A percentile compares a stretch with the other conserved stretches of the same genome.
These are phyloP conservation scores for Drepanosiphum platanoidis DNA, from an alignment of 2,888 invertebrate genomes.

Conservation along the genomic window DNA sequence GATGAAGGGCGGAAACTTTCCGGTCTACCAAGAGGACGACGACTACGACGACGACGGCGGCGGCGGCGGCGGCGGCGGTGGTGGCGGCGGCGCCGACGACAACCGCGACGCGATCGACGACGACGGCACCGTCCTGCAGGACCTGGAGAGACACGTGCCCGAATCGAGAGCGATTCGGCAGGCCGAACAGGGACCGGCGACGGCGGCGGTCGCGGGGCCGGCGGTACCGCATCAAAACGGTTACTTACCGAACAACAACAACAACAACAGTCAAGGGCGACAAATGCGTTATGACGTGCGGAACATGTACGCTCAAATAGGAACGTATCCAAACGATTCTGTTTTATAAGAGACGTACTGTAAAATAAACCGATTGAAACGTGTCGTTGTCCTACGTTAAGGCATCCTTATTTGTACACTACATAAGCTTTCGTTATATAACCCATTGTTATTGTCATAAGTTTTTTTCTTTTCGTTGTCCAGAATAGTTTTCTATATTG, in stretches of 20 bases:
- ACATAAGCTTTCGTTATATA: not conserved
- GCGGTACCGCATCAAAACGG: slow-evolving; percentile 34
- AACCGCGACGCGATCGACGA: not conserved
- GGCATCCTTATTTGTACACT: not conserved
- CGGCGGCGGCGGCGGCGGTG: too few relatives aligned
- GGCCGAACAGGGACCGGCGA: not conserved
- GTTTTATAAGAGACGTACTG: not conserved
- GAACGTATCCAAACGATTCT: slow-evolving; percentile 66
- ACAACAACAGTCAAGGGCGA: not conserved
- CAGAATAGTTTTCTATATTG: not conserved
- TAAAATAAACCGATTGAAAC: not conserved
- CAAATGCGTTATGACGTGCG: slow-evolving; percentile 64
- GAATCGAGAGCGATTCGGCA: not conserved
- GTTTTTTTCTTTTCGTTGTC: not conserved
- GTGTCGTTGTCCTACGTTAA: too few relatives aligned
- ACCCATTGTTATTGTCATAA: not conserved
- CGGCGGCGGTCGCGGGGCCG: not conserved
- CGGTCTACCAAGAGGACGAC: not conserved
- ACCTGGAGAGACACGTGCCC: not conserved
- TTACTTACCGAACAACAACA: slow-evolving; percentile 9
- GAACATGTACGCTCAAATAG: slow-evolving; percentile 69
- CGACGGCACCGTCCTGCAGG: not conserved
- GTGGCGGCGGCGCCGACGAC: too few relatives aligned
- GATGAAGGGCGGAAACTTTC: slow-evolving; percentile 67
- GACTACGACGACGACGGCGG: not conserved